A percentile compares a stretch with the other conserved stretches of the same genome.
Evolutionary conservation across 2,113 vertebrate genomes (phyloP).

Genomic region (cat (Felis catus)): DNA sequence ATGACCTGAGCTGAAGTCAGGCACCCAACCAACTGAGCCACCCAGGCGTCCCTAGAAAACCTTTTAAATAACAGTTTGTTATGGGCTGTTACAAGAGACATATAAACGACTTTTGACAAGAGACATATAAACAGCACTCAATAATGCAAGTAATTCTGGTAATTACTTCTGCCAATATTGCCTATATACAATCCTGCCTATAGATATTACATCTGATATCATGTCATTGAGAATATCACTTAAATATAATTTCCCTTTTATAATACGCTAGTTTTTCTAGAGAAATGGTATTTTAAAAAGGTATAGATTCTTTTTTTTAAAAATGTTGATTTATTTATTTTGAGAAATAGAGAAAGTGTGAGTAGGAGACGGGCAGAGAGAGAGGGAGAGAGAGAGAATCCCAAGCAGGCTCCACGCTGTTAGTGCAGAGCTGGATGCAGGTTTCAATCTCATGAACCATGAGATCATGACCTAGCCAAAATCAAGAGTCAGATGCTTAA

Average conservation of each 20-base stretch:
- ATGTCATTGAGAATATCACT: neutral
- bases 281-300: neutral
- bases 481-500: too few species aligned
- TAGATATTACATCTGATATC: neutral
- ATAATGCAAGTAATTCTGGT: neutral
- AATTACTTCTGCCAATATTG: neutral
- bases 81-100: neutral
- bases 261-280: neutral
- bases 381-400: too few species aligned
- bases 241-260: neutral
- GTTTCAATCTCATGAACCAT: too few species aligned
- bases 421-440: too few species aligned
- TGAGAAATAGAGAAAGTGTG: too few species aligned
- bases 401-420: too few species aligned
- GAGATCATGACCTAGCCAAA: too few species aligned
- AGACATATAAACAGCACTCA: neutral
- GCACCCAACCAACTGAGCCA: too few species aligned
- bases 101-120: neutral
- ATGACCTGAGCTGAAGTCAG: too few species aligned
- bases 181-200: neutral
- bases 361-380: too few species aligned
- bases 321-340: too few species aligned
- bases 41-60: too few species aligned
- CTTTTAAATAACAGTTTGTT: neutral
- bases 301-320: neutral